A percentile compares a stretch with the other conserved stretches of the same genome.
phyloP scores from a whole-genome alignment of 1,140 invertebrate genomes.

The Drosophila littoralis region DNA sequence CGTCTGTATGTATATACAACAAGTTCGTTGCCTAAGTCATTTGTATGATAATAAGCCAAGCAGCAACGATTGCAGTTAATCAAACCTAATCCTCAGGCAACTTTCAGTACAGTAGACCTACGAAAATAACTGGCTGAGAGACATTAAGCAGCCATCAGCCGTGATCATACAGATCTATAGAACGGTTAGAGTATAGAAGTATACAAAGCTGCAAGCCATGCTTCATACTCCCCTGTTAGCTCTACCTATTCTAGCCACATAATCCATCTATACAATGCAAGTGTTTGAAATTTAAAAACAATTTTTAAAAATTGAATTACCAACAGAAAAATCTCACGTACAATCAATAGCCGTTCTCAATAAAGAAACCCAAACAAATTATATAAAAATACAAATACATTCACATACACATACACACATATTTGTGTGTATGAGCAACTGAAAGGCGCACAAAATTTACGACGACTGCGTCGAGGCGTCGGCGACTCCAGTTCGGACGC shows the following conservation, averaged over 20 bases:
- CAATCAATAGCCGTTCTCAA: neutral
- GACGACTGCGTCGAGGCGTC: conserved; percentile 33
- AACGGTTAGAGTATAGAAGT: neutral
- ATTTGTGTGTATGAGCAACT: neutral
- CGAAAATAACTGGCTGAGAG: neutral
- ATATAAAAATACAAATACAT: conserved; percentile 34
- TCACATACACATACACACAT: conserved; percentile 4
- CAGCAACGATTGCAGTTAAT: conserved; percentile 27
- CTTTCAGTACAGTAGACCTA: conserved; percentile 5
- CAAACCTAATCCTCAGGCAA: conserved; percentile 23
- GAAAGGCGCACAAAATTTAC: conserved; percentile 11
- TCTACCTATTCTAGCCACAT: too few species aligned
- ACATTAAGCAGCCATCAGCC: conserved; percentile 12
- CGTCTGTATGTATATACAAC: conserved; percentile 18
- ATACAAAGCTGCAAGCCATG: neutral
- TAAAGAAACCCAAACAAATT: conserved; percentile 32
- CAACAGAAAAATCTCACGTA: conserved; percentile 19
- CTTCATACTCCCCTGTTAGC: neutral
- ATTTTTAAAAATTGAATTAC: conserved; percentile 8
- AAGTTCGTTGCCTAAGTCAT: conserved; percentile 53
- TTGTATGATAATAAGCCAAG: conserved; percentile 39
- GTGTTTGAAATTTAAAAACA: neutral
- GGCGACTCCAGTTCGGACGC: conserved; percentile 49
- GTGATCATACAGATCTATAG: neutral
- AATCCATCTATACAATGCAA: too few species aligned